Percentiles rank a stretch among this genome's conserved stretches.
Evolutionary conservation across 2,888 invertebrate species (phyloP).

Genomic region (Pterobdella sp.): DNA sequence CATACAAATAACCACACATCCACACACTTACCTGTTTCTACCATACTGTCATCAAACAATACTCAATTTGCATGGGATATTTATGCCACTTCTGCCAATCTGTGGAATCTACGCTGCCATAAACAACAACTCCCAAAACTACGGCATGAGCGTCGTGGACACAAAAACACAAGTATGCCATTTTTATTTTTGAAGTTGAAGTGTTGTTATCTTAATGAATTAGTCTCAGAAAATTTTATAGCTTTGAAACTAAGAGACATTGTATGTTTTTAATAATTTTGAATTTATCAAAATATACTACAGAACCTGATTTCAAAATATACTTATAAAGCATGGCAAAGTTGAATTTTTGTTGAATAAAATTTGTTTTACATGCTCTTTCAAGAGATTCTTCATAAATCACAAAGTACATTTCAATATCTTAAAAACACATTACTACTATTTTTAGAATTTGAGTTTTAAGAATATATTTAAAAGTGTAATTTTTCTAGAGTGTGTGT

Average conservation of each 20-base stretch:
- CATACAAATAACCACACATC: background rate
- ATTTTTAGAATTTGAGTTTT: too few relatives aligned
- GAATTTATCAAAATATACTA: background rate
- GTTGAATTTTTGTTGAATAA: too few relatives aligned
- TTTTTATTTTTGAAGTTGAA: background rate
- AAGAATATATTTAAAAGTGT: too few relatives aligned
- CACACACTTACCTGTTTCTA: background rate
- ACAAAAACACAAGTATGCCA: constrained; percentile 27
- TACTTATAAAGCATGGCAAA: too few relatives aligned
- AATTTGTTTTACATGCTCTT: too few relatives aligned
- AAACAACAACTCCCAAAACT: constrained; percentile 52
- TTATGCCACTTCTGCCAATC: constrained; percentile 49
- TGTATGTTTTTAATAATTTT: too few relatives aligned
- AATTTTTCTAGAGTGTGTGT: too few relatives aligned
- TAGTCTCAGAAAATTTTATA: background rate
- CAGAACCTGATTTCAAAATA: background rate
- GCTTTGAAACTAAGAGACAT: background rate
- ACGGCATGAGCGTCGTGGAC: constrained; percentile 40
- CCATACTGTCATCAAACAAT: background rate
- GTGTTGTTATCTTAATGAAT: background rate
- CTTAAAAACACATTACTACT: too few relatives aligned
- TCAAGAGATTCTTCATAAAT: too few relatives aligned
- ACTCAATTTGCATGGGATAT: constrained; percentile 4
- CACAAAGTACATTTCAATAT: too few relatives aligned
- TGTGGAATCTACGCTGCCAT: constrained; percentile 57